A percentile compares a stretch with the other conserved stretches of the same genome.
Conservation (phyloP, 2,113 vertebrate genomes). For the Naja naja region DNA sequence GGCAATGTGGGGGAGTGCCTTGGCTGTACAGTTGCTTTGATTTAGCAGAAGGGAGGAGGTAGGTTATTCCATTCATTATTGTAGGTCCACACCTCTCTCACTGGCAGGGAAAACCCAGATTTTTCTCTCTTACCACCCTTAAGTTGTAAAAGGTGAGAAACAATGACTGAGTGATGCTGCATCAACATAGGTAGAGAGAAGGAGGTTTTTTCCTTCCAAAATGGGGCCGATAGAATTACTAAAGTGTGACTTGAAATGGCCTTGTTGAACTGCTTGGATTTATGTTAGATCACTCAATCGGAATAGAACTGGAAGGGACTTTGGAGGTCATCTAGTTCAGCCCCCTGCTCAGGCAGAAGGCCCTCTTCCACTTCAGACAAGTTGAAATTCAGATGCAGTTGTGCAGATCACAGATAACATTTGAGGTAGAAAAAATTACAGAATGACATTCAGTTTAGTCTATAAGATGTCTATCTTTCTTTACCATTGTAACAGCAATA, state of each 20-base stretch:
- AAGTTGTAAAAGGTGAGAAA: neutral
- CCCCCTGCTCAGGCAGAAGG: no score
- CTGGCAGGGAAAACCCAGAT: neutral
- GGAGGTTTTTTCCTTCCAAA: neutral
- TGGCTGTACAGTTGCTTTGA: neutral
- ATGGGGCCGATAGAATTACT: neutral
- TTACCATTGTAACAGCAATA: neutral
- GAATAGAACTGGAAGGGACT: no score
- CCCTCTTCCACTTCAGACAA: no score
- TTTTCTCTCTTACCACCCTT: neutral
- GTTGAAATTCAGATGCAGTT: neutral
- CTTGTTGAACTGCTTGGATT: neutral
- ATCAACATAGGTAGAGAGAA: neutral
- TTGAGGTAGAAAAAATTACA: neutral
- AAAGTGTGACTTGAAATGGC: neutral
- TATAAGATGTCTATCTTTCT: neutral
- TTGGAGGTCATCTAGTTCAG: no score
- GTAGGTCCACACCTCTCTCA: no score
- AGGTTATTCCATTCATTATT: neutral
- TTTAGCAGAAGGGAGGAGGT: neutral
- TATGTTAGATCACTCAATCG: neutral
- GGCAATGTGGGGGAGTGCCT: no score
- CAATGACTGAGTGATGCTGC: neutral
- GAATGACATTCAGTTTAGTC: neutral
- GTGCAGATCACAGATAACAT: neutral